Conservation (phyloP, 2,113 vertebrate species). For the Ursus arctos region DNA sequence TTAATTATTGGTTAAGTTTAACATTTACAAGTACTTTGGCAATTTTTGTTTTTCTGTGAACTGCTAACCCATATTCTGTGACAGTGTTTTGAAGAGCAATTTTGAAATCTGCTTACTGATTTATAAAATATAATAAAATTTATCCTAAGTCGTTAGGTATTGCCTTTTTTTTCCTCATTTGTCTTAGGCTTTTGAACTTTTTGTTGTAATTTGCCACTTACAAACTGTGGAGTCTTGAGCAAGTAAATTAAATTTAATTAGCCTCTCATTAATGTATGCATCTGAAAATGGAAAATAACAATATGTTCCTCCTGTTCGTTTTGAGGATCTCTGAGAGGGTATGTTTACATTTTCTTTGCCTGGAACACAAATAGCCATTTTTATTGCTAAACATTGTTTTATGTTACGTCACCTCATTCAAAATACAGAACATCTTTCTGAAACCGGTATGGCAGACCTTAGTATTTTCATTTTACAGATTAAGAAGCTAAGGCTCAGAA, state of each 20-base stretch:
- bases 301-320: background rate
- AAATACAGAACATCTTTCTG: background rate
- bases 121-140: constrained; percentile 27
- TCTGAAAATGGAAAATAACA: background rate
- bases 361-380: background rate
- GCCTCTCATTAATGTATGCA: background rate
- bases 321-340: background rate
- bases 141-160: background rate
- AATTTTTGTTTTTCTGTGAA: background rate
- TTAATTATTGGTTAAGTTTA: background rate
- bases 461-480: background rate
- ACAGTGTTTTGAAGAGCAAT: background rate
- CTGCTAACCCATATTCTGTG: background rate
- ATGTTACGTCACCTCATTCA: background rate
- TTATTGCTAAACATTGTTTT: background rate
- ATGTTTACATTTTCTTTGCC: background rate
- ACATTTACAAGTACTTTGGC: background rate
- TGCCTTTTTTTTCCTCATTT: background rate
- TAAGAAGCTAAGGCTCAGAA: background rate
- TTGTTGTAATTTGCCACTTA: background rate
- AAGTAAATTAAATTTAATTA: background rate
- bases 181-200: background rate
- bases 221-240: background rate
- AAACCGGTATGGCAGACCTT: background rate
- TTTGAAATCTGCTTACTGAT: background rate